These are phyloP conservation scores for Abscondita cerata DNA, from an alignment of 2,888 invertebrate species.

Conservation along the genomic window DNA sequence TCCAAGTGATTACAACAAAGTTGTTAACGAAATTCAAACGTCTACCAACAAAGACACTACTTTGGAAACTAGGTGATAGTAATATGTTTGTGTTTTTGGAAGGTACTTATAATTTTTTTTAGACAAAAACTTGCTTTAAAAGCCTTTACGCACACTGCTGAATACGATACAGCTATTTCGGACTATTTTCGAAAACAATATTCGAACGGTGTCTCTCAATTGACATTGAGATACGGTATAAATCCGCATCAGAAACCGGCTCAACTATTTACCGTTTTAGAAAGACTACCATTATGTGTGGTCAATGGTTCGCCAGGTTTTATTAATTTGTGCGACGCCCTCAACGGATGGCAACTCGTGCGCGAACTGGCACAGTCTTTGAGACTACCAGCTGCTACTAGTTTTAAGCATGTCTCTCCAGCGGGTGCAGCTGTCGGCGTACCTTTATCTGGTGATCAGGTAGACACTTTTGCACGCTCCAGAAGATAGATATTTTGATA, in stretches of 20 bases:
- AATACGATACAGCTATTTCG: conserved; percentile 93
- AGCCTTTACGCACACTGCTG: conserved; percentile 96
- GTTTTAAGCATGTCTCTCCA: conserved; percentile 98
- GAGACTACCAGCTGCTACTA: conserved; percentile 88
- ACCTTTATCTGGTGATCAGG: conserved; percentile 75
- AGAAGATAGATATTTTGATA: conserved; percentile 7
- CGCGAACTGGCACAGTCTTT: conserved; percentile 82
- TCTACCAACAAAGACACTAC: conserved; percentile 73
- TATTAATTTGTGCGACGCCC: conserved; percentile 95
- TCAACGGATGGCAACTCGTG: conserved; percentile 98
- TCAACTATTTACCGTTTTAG: conserved; percentile 82
- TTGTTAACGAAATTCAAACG: conserved; percentile 74
- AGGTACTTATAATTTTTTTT: conserved; percentile 37
- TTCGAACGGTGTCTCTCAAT: conserved; percentile 76
- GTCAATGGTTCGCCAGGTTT: conserved; percentile 96
- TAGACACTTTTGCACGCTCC: too few relatives aligned
- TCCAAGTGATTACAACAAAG: conserved; percentile 82
- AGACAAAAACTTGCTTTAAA: conserved; percentile 85
- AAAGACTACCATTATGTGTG: conserved; percentile 83
- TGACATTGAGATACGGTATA: conserved; percentile 93
- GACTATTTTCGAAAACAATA: conserved; percentile 95
- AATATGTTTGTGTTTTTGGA: too few relatives aligned
- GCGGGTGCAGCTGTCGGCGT: conserved; percentile 95
- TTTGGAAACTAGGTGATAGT: conserved; percentile 74
- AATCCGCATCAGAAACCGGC: conserved; percentile 99